A percentile compares a stretch with the other conserved stretches of the same genome.
These are phyloP conservation scores for Zeuzera pyrina DNA, from an alignment of 2,888 invertebrate species.

Conservation along the genomic window DNA sequence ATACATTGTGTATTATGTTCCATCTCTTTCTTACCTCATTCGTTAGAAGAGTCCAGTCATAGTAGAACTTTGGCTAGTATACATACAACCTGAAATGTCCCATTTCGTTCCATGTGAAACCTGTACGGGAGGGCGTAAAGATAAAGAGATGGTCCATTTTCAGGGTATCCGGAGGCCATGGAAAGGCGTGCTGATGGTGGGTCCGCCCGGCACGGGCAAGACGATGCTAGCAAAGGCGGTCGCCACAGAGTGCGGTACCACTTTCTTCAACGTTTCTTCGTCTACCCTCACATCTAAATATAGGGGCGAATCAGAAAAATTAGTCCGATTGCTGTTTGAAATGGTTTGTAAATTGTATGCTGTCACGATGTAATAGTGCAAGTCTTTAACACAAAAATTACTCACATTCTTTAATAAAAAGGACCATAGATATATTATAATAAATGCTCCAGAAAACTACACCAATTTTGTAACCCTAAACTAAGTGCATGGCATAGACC, in stretches of 20 bases:
- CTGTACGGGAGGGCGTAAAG: too few relatives aligned
- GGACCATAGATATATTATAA: too few relatives aligned
- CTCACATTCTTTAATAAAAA: too few relatives aligned
- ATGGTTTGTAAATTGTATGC: conserved; percentile 77
- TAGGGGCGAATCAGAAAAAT: conserved; percentile 98
- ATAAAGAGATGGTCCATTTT: conserved; percentile 7
- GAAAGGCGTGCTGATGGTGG: conserved; percentile 97
- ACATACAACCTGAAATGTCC: too few relatives aligned
- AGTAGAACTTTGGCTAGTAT: too few relatives aligned
- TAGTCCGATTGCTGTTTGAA: conserved; percentile 96
- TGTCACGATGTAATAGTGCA: neutral
- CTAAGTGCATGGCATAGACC: too few relatives aligned
- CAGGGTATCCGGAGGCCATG: conserved; percentile 95
- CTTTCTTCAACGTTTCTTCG: conserved; percentile 97
- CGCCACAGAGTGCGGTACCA: conserved; percentile 97
- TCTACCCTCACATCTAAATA: conserved; percentile 98
- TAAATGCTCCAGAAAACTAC: too few relatives aligned
- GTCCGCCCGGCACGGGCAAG: conserved; percentile 95
- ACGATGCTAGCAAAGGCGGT: conserved; percentile 98
- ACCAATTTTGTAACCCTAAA: too few relatives aligned
- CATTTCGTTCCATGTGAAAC: neutral
- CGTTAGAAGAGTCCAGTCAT: too few relatives aligned
- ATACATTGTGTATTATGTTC: too few relatives aligned
- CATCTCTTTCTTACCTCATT: too few relatives aligned
- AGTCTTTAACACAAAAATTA: too few relatives aligned